Percentiles rank a stretch among this genome's conserved stretches.
phyloP scores from a whole-genome alignment of 2,888 invertebrate species.

The Apodemia duryi region DNA sequence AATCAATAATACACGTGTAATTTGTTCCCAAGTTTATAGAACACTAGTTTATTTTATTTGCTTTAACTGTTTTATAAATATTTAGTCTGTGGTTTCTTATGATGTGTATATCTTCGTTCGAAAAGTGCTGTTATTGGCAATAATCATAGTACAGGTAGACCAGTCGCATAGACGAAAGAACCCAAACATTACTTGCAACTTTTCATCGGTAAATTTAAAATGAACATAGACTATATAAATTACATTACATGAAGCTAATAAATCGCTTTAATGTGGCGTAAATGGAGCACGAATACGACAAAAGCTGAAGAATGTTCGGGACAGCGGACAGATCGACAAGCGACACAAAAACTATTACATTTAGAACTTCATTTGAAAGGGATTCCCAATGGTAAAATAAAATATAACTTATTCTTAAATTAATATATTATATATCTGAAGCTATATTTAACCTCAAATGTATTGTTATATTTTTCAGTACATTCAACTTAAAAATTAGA shows the following conservation, averaged over 20 bases:
- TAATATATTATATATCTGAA: no score
- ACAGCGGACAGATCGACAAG: slow-evolving; percentile 35
- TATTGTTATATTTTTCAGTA: neutral
- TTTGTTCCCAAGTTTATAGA: no score
- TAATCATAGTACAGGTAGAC: neutral
- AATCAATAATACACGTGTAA: no score
- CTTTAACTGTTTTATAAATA: no score
- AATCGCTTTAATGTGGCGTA: slow-evolving; percentile 36
- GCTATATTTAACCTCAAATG: no score
- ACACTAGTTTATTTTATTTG: no score
- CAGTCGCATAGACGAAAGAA: neutral
- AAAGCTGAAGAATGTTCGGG: slow-evolving; percentile 49
- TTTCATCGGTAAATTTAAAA: neutral
- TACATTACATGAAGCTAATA: slow-evolving; percentile 25
- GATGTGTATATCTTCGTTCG: no score
- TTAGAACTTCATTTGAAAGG: slow-evolving; percentile 4
- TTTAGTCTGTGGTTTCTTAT: no score
- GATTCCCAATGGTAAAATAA: neutral
- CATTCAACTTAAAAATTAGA: neutral
- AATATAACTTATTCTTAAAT: no score
- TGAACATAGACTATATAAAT: slow-evolving; percentile 5
- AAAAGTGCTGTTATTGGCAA: neutral
- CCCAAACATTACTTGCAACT: neutral
- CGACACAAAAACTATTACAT: slow-evolving; percentile 26
- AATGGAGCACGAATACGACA: slow-evolving; percentile 50